Evolutionary conservation across 2,113 vertebrate genomes (phyloP).

Genomic region (Thryonomys swinderianus): DNA sequence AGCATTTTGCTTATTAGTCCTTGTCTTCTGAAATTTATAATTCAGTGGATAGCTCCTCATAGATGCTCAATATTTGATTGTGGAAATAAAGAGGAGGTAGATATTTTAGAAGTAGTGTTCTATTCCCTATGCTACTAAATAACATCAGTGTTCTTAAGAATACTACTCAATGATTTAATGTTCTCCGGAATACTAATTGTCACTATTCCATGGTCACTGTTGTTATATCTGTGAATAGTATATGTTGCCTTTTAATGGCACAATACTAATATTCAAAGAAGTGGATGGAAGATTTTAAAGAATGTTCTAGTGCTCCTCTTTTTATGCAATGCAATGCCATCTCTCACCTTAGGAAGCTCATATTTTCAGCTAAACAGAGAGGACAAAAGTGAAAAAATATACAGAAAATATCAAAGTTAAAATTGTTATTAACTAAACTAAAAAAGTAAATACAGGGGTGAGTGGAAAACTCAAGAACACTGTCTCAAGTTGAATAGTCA

Average conservation of each 20-base stretch:
- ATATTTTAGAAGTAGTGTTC: neutral
- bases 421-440: neutral
- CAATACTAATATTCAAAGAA: slow-evolving; percentile 28
- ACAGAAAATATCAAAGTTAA: neutral
- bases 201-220: neutral
- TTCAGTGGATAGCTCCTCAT: neutral
- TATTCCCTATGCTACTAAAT: neutral
- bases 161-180: too few species aligned
- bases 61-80: neutral
- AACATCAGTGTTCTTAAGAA: neutral
- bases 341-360: neutral
- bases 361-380: neutral
- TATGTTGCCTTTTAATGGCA: neutral
- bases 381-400: neutral
- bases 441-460: neutral
- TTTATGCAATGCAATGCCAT: neutral
- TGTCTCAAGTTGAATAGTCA: neutral
- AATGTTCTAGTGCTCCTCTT: neutral
- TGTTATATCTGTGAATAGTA: neutral
- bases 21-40: neutral
- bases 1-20: neutral
- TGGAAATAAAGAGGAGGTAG: neutral
- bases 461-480: neutral
- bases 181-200: neutral
- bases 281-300: neutral